phyloP scores from a whole-genome alignment of 2,797 vertebrate genomes.

The Acanthornis magna region DNA sequence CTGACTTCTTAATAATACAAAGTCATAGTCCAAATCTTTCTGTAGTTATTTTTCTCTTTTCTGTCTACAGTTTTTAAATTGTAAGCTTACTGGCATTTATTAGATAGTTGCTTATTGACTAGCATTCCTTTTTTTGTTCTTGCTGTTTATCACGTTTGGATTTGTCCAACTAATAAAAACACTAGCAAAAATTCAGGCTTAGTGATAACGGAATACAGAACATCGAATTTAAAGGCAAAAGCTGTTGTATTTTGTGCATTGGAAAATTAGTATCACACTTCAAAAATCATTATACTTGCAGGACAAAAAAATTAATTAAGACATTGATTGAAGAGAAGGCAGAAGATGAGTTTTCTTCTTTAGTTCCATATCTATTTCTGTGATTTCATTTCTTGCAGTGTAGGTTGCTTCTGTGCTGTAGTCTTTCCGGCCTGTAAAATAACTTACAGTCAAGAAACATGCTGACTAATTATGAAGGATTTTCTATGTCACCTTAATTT shows the following conservation, averaged over 20 bases:
- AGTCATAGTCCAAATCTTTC: not conserved
- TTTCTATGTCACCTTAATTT: not conserved
- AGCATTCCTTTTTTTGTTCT: not conserved
- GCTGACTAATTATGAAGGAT: not conserved
- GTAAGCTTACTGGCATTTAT: not conserved
- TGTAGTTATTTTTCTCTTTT: not conserved
- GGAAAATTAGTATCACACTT: not conserved
- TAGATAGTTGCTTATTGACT: not conserved
- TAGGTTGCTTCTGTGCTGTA: not conserved
- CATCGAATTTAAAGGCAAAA: not conserved
- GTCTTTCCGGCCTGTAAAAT: not conserved
- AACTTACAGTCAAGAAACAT: not conserved
- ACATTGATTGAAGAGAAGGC: fast-evolving
- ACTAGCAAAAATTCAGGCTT: not conserved
- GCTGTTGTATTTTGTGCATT: not conserved
- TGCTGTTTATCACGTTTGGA: not conserved
- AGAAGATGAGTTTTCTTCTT: not conserved
- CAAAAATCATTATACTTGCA: not conserved
- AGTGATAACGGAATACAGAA: not conserved
- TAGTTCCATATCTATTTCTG: not conserved
- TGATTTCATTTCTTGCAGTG: not conserved
- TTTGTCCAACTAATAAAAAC: not conserved
- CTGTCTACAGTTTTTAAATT: not conserved
- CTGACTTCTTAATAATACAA: not conserved
- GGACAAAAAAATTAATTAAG: not conserved